Percentiles rank a stretch among this genome's conserved stretches.
phyloP scores from a whole-genome alignment of 2,797 vertebrate genomes.

The Propithecus perrieri region DNA sequence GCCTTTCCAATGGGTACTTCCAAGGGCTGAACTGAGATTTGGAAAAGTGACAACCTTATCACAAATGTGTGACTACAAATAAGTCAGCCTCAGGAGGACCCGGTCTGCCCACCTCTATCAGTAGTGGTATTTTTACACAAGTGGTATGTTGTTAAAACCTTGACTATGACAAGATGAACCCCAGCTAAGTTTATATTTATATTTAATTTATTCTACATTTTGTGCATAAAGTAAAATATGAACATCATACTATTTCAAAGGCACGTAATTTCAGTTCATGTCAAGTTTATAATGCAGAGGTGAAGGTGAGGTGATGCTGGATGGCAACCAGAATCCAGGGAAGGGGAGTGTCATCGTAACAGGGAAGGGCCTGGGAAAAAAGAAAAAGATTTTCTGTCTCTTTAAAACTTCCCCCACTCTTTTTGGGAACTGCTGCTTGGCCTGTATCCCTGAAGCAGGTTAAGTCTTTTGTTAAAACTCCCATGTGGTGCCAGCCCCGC shows the following conservation, averaged over 20 bases:
- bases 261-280: background rate
- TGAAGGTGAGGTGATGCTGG: background rate
- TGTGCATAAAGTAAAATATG: background rate
- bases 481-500: no score
- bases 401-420: no score
- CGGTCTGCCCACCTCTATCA: background rate
- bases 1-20: no score
- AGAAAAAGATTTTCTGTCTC: no score
- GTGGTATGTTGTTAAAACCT: background rate
- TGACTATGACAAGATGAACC: background rate
- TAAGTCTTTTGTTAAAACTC: no score
- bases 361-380: no score
- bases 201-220: background rate
- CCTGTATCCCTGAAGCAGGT: no score
- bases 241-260: background rate
- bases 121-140: background rate
- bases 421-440: no score
- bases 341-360: no score
- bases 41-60: background rate
- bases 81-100: background rate
- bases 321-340: rapidly evolving
- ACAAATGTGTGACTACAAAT: background rate
- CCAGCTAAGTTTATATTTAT: background rate
- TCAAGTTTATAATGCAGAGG: background rate
- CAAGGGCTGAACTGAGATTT: background rate